These are phyloP conservation scores for Harpagoxenus sublaevis DNA, from an alignment of 2,888 invertebrate species.

Conservation along the genomic window DNA sequence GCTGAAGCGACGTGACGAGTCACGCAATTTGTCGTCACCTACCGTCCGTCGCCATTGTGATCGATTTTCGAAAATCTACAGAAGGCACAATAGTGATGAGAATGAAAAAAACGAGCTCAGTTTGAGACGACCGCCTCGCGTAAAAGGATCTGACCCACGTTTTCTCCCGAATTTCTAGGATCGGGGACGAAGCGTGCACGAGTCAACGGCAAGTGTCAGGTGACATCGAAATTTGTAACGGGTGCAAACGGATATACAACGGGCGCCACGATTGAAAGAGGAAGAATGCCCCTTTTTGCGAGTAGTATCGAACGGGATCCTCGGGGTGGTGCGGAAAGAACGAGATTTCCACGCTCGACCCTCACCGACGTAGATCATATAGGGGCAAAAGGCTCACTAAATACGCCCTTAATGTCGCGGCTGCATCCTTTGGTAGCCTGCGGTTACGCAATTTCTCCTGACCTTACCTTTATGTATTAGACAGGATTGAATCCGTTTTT, in stretches of 20 bases:
- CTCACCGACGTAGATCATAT: constrained; percentile 52
- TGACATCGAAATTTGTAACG: constrained; percentile 75
- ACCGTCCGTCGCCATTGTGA: constrained; percentile 56
- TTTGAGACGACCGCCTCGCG: constrained; percentile 25
- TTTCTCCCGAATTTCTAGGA: constrained; percentile 55
- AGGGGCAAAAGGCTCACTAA: constrained; percentile 78
- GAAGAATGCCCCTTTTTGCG: constrained; percentile 41
- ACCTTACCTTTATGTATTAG: constrained; percentile 24
- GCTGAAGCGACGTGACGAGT: constrained; percentile 79
- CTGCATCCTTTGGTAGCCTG: constrained; percentile 59
- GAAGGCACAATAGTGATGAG: constrained; percentile 42
- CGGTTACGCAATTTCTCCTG: constrained; percentile 75
- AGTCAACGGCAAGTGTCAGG: constrained; percentile 76
- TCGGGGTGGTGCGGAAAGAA: constrained; percentile 45
- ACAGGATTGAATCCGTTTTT: constrained; percentile 11
- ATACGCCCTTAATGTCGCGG: constrained; percentile 80
- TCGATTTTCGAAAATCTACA: constrained; percentile 65
- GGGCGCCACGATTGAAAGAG: constrained; percentile 57
- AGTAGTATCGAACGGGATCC: constrained; percentile 10
- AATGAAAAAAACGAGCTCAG: constrained; percentile 41
- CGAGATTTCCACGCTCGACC: constrained; percentile 78
- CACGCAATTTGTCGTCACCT: constrained; percentile 69
- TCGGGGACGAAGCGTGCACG: constrained; percentile 64
- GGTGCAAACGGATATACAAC: constrained; percentile 69
- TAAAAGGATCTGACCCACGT: constrained; percentile 44